Base-by-base conservation (phyloP, 92 coral and sea anemone genomes). In the Virgularia gustaviana region DNA sequence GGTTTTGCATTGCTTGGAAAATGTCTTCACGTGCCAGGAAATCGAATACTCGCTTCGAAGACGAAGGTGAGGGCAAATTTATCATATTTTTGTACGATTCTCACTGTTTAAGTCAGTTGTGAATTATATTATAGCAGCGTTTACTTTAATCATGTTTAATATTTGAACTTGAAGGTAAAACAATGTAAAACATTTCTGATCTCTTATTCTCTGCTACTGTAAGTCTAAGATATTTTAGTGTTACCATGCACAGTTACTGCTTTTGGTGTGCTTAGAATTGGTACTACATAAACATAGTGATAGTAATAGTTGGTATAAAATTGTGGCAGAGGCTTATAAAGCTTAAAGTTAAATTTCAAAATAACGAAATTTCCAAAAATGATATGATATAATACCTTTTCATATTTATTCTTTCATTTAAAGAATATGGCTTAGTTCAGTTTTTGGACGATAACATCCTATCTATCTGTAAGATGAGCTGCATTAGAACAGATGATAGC, bases 1-100 rank as follows among this genome's bases (percentile, higher is more conserved):
- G n/a, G n/a, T n/a, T n/a, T n/a, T n/a, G n/a, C n/a, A n/a, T n/a
- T n/a, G n/a, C n/a, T n/a, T n/a, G n/a, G n/a, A n/a, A n/a, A n/a
- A n/a, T n/a, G n/a, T n/a, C 45, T 39, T 39, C 45, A 39, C 45
- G 45, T 39, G 45, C 45, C 9, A 39, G 60, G 9, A 66, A 66
- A 13, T 41, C 22, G 32, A 66, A 66, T 66, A 41, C 73, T 66
- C 73, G 60, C 0, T 66, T 38, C 54, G 73, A 66, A 38, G 73
- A 66, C 27, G 73, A 43, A 66, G 73, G 73, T 44, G 24, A 66
- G 73, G 30, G n/a, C 16, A 27, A 36, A 0, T 62, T 62, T 39
- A 7, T 7, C 45, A 15, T 15, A 39, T 39, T 8, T 39, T 39
- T 39, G 15, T 39, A 39, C 15, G 45, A 39, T 15, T 39, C 45